A percentile compares a stretch with the other conserved stretches of the same genome.
These are phyloP conservation scores for Ancistrus triradiatus DNA, from an alignment of 2,113 vertebrate species.

Conservation along the genomic window DNA sequence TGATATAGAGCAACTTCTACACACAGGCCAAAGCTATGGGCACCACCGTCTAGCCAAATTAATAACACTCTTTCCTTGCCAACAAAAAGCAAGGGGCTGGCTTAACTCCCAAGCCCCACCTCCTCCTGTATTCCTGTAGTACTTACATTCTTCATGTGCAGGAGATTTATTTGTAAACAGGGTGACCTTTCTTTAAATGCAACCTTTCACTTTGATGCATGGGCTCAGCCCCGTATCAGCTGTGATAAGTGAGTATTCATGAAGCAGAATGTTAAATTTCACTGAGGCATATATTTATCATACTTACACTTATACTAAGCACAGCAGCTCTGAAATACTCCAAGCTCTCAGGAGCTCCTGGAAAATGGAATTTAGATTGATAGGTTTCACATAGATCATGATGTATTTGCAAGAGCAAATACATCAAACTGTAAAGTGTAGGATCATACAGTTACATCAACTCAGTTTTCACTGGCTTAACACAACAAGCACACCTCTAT, in stretches of 20 bases:
- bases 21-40: slow-evolving; percentile 32
- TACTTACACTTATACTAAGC: neutral
- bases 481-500: too few relatives aligned
- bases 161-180: slow-evolving; percentile 46
- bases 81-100: neutral
- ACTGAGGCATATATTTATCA: slow-evolving; percentile 2
- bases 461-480: too few relatives aligned
- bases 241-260: slow-evolving; percentile 34
- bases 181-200: slow-evolving; percentile 45
- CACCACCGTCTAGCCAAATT: slow-evolving; percentile 18
- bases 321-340: too few relatives aligned
- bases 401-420: too few relatives aligned
- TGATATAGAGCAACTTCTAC: slow-evolving; percentile 38
- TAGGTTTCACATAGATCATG: too few relatives aligned
- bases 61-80: slow-evolving; percentile 14
- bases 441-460: too few relatives aligned
- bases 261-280: slow-evolving; percentile 26
- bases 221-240: slow-evolving; percentile 20
- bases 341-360: too few relatives aligned
- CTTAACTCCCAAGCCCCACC: neutral
- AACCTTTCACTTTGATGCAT: slow-evolving; percentile 41
- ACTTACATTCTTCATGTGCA: slow-evolving; percentile 32
- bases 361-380: too few relatives aligned
- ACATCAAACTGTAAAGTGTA: too few relatives aligned
- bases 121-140: neutral